Conservation (phyloP, 2,113 vertebrate species). For the Coregonus clupeaformis region DNA sequence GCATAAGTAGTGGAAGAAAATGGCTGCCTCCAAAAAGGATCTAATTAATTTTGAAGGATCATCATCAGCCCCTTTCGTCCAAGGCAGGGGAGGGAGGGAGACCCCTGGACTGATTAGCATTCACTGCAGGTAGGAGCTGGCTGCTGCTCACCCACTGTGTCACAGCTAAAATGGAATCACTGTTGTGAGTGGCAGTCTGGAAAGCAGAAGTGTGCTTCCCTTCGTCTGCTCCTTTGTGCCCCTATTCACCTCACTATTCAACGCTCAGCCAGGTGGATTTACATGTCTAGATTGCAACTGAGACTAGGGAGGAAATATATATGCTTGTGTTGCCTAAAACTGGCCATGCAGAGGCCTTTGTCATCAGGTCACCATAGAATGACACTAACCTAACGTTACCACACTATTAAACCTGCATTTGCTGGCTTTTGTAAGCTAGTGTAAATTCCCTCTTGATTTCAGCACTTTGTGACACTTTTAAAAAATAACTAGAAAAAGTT, state of each 20-base stretch:
- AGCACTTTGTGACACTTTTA: too few species aligned
- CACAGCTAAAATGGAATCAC: constrained; percentile 89
- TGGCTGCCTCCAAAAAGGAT: constrained; percentile 84
- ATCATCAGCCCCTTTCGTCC: constrained; percentile 91
- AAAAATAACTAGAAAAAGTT: too few species aligned
- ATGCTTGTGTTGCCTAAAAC: constrained; percentile 55
- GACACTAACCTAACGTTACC: constrained; percentile 2
- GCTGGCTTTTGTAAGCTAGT: constrained; percentile 21
- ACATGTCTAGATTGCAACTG: constrained; percentile 66
- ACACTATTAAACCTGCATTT: constrained; percentile 15
- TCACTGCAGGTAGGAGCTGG: constrained; percentile 98
- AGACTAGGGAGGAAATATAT: constrained; percentile 38
- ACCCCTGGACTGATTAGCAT: constrained; percentile 98
- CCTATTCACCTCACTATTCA: constrained; percentile 72
- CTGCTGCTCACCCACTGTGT: constrained; percentile 95
- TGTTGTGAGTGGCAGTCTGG: constrained; percentile 75
- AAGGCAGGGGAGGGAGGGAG: constrained; percentile 72
- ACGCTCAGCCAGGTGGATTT: constrained; percentile 71
- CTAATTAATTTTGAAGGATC: constrained; percentile 99
- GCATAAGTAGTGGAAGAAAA: constrained; percentile 82
- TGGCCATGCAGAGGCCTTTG: constrained; percentile 25
- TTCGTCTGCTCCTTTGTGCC: constrained; percentile 69
- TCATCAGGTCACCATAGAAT: constrained; percentile 43
- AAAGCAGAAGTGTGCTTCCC: constrained; percentile 67
- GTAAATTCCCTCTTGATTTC: constrained; percentile 2